Base-by-base conservation (phyloP, 2,888 invertebrate species). In the Nysson spinosus region DNA sequence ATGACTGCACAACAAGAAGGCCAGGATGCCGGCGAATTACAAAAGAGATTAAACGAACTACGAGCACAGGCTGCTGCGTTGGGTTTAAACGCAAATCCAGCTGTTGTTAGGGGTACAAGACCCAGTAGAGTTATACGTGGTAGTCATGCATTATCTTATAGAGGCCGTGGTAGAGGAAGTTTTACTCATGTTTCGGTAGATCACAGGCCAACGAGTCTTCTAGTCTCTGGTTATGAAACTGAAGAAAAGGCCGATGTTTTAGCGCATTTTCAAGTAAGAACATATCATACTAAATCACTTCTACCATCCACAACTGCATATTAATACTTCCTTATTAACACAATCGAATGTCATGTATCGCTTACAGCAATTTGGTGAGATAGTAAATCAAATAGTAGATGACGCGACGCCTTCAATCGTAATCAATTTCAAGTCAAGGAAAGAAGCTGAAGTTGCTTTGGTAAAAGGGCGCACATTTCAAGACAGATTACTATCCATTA, bases 1-100 rank as follows among this genome's bases (percentile, higher is more conserved):
- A 95, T 96, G 79, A 95, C 94, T 1, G 95, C 95, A 75, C 95
- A 96, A 81, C 95, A 93, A 86, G 94, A 94, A 82, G 97, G 97
- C 0, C 94, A 93, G 52, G 97, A 97, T 75, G 95, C 96, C 0
- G 91, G 93, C 0, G 95, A 94, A 71, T 88, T 97, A 43, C 92
- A 94, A 77, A 94, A 93, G 84, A 90, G 96, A 22, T 74, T 87
- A 42, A 89, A 91, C 4, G 96, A 96, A 69, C 88, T 97, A 49
- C 91, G 92, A 44, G 88, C 91, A 1, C 88, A 87, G 56, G 90
- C 90, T 72, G 89, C 90, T 83, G 79, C 88, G 3, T 77, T 90
- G 4, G 85, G 87, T 35, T 68, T 85, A 17, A 83, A 78, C n/a
- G 71, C 81, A 9, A 61, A 67, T 2, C 61, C 74, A n/a, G 61